Evolutionary conservation across 2,113 vertebrate species (phyloP).

Genomic region (Forbesichthys papilliferus): DNA sequence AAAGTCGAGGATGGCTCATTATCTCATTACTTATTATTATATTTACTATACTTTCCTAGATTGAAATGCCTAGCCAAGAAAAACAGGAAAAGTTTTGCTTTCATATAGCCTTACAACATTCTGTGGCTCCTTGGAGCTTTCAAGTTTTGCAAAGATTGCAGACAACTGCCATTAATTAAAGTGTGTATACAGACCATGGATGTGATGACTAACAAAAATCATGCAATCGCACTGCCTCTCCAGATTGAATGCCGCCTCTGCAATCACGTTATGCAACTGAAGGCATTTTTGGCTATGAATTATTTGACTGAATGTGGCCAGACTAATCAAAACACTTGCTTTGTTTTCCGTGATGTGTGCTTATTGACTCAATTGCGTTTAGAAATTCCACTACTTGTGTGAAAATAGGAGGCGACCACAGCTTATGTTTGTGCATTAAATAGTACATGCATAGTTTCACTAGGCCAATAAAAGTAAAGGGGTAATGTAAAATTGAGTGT

Average conservation of each 20-base stretch:
- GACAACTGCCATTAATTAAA: conserved; percentile 76
- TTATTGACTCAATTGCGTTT: conserved; percentile 19
- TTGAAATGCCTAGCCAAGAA: conserved; percentile 53
- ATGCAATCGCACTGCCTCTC: conserved; percentile 51
- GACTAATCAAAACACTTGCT: conserved; percentile 46
- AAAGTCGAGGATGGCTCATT: too few species aligned
- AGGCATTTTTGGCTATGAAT: conserved; percentile 34
- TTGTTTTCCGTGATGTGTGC: conserved; percentile 59
- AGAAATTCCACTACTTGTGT: conserved; percentile 28
- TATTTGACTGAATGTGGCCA: conserved; percentile 41
- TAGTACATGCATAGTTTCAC: background rate
- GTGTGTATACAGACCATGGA: conserved; percentile 59
- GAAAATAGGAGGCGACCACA: conserved; percentile 1
- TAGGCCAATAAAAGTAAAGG: background rate
- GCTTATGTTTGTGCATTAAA: conserved; percentile 2
- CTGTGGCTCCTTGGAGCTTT: conserved; percentile 71
- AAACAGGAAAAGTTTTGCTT: conserved; percentile 63
- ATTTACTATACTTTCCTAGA: conserved; percentile 19
- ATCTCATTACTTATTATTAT: too few species aligned
- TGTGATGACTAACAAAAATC: conserved; percentile 72
- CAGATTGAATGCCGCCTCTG: conserved; percentile 53
- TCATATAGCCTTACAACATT: conserved; percentile 69
- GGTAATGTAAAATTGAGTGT: too few species aligned
- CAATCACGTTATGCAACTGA: conserved; percentile 51
- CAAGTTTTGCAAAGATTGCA: conserved; percentile 72